These are phyloP conservation scores for Labrus mixtus DNA, from an alignment of 2,113 vertebrate species.

Conservation along the genomic window DNA sequence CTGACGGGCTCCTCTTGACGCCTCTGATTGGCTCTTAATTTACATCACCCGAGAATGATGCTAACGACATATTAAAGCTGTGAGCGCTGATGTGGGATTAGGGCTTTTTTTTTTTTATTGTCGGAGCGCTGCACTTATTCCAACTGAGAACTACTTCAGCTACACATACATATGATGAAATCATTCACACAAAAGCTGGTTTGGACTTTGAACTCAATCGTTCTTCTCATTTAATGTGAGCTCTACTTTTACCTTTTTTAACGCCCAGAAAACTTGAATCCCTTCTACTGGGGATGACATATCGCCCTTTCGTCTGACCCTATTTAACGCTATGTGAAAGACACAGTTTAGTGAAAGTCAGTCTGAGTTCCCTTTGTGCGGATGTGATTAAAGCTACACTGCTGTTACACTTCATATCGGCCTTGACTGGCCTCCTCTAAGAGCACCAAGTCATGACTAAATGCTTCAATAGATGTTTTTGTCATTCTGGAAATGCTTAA, in stretches of 20 bases:
- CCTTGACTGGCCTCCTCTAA: constrained; percentile 49
- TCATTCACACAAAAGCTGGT: constrained; percentile 1
- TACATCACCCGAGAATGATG: constrained; percentile 14
- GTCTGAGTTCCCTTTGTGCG: constrained; percentile 51
- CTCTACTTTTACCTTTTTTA: constrained; percentile 25
- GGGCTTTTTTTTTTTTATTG: too few species aligned
- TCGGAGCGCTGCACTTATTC: not conserved
- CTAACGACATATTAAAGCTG: constrained; percentile 17
- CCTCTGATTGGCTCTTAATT: constrained; percentile 36
- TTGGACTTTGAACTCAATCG: constrained; percentile 17
- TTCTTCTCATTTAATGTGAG: constrained; percentile 36
- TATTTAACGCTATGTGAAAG: not conserved
- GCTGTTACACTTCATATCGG: constrained; percentile 32
- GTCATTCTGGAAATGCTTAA: constrained; percentile 8
- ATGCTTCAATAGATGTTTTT: constrained; percentile 22
- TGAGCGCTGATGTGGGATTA: not conserved
- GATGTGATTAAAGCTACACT: constrained; percentile 33
- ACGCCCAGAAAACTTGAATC: constrained; percentile 29
- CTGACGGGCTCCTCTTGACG: constrained; percentile 19
- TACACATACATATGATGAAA: not conserved
- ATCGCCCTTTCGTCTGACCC: not conserved
- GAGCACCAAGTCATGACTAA: constrained; percentile 7
- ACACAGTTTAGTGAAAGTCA: constrained; percentile 21
- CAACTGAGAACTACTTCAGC: constrained; percentile 1
- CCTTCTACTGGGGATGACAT: constrained; percentile 7